A percentile compares a stretch with the other conserved stretches of the same genome.
phyloP scores from a whole-genome alignment of 37 sponge, comb jelly and placozoan genomes.

The Mnemiopsis leidyi region DNA sequence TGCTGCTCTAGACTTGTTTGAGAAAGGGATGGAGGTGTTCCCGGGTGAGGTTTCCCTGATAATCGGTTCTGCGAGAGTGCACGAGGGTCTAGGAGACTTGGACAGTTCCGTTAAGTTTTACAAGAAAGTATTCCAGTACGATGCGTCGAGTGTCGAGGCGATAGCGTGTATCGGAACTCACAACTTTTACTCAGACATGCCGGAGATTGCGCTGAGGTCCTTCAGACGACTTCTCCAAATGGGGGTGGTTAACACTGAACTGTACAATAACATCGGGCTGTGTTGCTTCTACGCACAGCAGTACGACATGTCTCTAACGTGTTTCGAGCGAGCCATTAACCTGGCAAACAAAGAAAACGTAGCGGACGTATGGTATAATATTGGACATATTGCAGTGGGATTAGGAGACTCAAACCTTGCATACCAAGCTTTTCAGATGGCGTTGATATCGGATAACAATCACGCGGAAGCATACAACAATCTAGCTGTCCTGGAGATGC shows the following conservation, averaged over 20 bases:
- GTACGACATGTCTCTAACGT: slow-evolving; percentile 90
- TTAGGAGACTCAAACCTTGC: slow-evolving; percentile 85
- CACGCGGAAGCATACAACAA: slow-evolving; percentile 98
- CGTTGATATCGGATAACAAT: slow-evolving; percentile 82
- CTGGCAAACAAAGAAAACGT: slow-evolving; percentile 83
- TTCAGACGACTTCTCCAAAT: slow-evolving; percentile 91
- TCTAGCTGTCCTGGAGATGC: slow-evolving; percentile 93
- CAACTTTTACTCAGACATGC: slow-evolving; percentile 96
- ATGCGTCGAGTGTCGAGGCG: slow-evolving; percentile 89
- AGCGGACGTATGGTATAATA: slow-evolving; percentile 97
- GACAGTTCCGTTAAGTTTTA: slow-evolving; percentile 83
- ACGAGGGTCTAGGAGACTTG: slow-evolving; percentile 89
- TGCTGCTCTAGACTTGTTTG: slow-evolving; percentile 82
- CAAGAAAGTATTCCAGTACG: slow-evolving; percentile 82
- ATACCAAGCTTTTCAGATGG: slow-evolving; percentile 88
- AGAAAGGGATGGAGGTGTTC: slow-evolving; percentile 87
- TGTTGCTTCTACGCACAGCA: slow-evolving; percentile 98
- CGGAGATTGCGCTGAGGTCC: slow-evolving; percentile 92
- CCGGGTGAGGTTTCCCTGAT: slow-evolving; percentile 78
- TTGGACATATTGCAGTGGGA: slow-evolving; percentile 90
- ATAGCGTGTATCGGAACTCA: slow-evolving; percentile 94
- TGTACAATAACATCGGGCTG: slow-evolving; percentile 93
- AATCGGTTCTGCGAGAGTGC: slow-evolving; percentile 81
- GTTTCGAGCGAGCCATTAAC: slow-evolving; percentile 81
- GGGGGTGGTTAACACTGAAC: slow-evolving; percentile 93